Evolutionary conservation across 1,140 invertebrate species (phyloP).

Genomic region (Brachionus asplanchnoidis): DNA sequence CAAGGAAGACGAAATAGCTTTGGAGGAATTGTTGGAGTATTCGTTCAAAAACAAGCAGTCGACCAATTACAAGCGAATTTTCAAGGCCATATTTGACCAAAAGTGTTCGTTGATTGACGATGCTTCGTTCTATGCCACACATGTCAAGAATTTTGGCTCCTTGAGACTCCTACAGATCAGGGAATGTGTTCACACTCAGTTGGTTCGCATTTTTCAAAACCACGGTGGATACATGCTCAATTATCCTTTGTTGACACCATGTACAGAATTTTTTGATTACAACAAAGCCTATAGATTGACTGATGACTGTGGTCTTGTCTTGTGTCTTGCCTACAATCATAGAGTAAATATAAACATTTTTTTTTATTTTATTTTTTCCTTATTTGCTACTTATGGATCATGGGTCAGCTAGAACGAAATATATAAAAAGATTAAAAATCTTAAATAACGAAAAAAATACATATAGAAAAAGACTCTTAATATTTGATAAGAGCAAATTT

Average conservation of each 20-base stretch:
- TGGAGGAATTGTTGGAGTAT: conserved; percentile 31
- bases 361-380: too few species aligned
- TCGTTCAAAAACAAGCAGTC: conserved; percentile 38
- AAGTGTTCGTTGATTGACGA: conserved; percentile 16
- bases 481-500: too few species aligned
- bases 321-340: conserved; percentile 32
- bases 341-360: not conserved
- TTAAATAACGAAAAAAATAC: too few species aligned
- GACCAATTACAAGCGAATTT: conserved; percentile 14
- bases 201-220: not conserved
- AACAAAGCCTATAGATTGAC: conserved; percentile 11
- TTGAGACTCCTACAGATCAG: not conserved
- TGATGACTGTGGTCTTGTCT: conserved; percentile 17
- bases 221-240: conserved; percentile 31
- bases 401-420: too few species aligned
- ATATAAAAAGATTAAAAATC: too few species aligned
- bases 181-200: conserved; percentile 16
- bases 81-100: conserved; percentile 32
- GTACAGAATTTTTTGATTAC: not conserved
- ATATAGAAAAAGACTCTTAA: too few species aligned
- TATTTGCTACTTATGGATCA: too few species aligned
- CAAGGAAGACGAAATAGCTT: conserved; percentile 29
- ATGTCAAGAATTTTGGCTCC: not conserved
- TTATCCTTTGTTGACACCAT: conserved; percentile 40
- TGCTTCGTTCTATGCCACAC: not conserved